phyloP scores from a whole-genome alignment of 2,888 invertebrate genomes.

The Gandaritis pyraliata region DNA sequence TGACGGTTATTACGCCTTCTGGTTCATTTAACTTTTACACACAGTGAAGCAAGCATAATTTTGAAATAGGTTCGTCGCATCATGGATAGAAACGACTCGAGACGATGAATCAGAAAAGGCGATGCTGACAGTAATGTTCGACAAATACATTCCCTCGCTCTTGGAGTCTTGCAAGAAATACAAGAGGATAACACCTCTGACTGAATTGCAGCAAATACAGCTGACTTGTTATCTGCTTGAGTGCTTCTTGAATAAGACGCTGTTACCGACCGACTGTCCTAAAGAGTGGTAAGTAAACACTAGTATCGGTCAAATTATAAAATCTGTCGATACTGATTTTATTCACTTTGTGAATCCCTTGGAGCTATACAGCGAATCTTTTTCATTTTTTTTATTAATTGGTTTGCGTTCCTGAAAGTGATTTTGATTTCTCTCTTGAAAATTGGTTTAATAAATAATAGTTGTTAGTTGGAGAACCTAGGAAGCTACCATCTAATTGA shows the following conservation, averaged over 20 bases:
- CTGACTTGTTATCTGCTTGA: conserved; percentile 95
- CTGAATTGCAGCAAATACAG: conserved; percentile 94
- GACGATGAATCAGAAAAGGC: conserved; percentile 89
- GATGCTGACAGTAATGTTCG: conserved; percentile 93
- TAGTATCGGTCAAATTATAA: not conserved
- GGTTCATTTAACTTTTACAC: too few species aligned
- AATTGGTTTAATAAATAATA: too few species aligned
- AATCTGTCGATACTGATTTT: not conserved
- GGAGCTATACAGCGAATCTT: too few species aligned
- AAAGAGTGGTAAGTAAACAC: conserved; percentile 89
- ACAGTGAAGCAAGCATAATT: not conserved
- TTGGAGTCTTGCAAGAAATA: conserved; percentile 91
- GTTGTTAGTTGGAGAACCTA: too few species aligned
- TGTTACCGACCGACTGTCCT: conserved; percentile 94
- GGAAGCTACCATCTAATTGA: too few species aligned
- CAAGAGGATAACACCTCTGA: conserved; percentile 95
- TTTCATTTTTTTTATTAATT: too few species aligned
- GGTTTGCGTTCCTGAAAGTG: too few species aligned
- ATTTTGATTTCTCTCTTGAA: too few species aligned
- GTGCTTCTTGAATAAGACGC: conserved; percentile 90
- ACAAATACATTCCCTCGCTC: conserved; percentile 95
- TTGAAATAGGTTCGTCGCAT: conserved; percentile 89
- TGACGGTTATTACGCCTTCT: not conserved
- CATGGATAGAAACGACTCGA: conserved; percentile 93
- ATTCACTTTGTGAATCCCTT: too few species aligned